Percentiles rank a stretch among this genome's conserved stretches.
These are phyloP conservation scores for Balaeniceps rex DNA, from an alignment of 2,113 vertebrate genomes.

Conservation along the genomic window DNA sequence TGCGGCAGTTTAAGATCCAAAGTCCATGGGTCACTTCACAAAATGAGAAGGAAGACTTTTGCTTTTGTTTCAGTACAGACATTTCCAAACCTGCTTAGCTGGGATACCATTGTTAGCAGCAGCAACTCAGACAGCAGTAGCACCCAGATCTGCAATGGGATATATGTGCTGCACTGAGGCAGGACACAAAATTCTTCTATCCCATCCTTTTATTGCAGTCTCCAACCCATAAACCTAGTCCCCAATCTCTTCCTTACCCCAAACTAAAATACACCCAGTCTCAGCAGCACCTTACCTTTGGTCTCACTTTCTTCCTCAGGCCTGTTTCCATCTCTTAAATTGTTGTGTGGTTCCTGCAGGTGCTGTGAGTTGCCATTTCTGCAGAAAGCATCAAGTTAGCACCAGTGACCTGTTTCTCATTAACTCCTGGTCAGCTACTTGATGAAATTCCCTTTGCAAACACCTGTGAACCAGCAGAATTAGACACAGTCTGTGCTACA, in stretches of 20 bases:
- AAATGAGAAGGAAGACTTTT: neutral
- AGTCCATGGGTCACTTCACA: neutral
- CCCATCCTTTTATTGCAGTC: neutral
- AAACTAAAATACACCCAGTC: neutral
- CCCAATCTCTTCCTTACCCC: neutral
- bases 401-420: neutral
- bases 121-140: neutral
- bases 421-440: neutral
- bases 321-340: neutral
- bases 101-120: neutral
- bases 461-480: neutral
- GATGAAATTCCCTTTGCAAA: neutral
- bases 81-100: neutral
- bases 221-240: neutral
- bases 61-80: neutral
- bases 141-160: neutral
- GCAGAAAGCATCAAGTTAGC: neutral
- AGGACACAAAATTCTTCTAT: neutral
- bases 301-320: neutral
- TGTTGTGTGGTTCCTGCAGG: neutral
- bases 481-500: neutral
- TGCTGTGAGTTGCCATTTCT: neutral
- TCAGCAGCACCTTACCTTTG: neutral
- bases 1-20: neutral
- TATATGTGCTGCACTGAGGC: accelerated